Evolutionary conservation across 2,888 invertebrate species (phyloP).

Genomic region (Diaprepes abbreviatus): DNA sequence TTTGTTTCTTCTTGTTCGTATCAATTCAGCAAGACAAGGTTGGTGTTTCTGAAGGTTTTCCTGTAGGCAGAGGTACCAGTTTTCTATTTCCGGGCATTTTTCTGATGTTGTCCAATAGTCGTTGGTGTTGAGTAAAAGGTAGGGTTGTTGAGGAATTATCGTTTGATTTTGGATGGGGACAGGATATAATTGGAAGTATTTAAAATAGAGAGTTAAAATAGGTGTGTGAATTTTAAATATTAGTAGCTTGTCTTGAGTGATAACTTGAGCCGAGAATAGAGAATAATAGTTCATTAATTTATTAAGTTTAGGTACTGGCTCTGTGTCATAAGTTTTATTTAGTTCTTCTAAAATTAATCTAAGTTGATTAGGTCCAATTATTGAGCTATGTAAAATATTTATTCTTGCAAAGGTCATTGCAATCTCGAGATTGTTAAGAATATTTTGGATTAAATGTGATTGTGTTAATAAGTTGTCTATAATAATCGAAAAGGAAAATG

Average conservation of each 20-base stretch:
- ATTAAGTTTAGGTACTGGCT: neutral
- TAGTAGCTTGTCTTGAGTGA: neutral
- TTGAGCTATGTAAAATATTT: too few species aligned
- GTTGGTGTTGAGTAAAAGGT: constrained; percentile 23
- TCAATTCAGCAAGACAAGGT: neutral
- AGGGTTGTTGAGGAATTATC: constrained; percentile 10
- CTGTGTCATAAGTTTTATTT: neutral
- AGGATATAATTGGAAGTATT: constrained; percentile 42
- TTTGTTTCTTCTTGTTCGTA: neutral
- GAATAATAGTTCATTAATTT: neutral
- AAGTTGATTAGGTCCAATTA: too few species aligned
- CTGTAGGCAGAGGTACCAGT: constrained; percentile 21
- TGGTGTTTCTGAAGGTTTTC: neutral
- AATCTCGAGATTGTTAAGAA: too few species aligned
- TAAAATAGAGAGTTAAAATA: neutral
- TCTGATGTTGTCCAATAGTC: constrained; percentile 17
- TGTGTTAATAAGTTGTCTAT: too few species aligned
- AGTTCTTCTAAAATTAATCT: neutral
- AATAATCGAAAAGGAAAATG: too few species aligned
- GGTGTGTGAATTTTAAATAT: neutral
- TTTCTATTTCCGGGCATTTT: constrained; percentile 11
- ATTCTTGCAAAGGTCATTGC: too few species aligned
- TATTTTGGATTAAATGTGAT: too few species aligned
- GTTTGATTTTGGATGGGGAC: constrained; percentile 13
- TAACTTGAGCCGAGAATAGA: neutral